Base-by-base conservation (phyloP, 2,888 invertebrate species). In the Xylocampa areola region DNA sequence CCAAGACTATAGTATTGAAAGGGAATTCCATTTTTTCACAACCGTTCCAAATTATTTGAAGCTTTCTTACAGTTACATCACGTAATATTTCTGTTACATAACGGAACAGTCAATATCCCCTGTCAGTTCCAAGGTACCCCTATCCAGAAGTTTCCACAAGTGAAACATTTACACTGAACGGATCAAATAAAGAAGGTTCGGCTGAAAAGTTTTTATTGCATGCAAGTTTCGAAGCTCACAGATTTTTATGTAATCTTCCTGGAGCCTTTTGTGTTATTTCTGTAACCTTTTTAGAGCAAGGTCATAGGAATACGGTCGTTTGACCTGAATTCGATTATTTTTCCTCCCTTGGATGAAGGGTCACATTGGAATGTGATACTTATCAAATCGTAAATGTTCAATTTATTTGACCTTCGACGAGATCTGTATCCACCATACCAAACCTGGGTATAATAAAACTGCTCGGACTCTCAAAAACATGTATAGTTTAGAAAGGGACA, bases 101-200 rank as follows among this genome's bases (percentile, higher is more conserved):
- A 21, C n/a, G 33, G 11, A 61, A 44, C 13, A 65, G 41, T 63
- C 51, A 45, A 65, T 65, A 51, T 41, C 19, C 40, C 23, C 65
- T 50, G 44, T 21, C 55, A 45, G 16, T 19, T 16, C 14, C 40
- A 53, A 30, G 40, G 54, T 21, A n/a, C 27, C 27, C 37, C 19
- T 19, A 14, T 7, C 7, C 6, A 5, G 33, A 64, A 64, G 37
- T 63, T 65, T 58, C 2, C 6, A 11, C 2, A 29, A 51, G 21
- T 58, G 23, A 11, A 50, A 17, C 36, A 17, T 29, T 17, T 36
- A 27, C 36, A 14, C 14, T 49, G 37, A 45, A 7, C 45, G 32
- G 36, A 59, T 59, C 60, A 65, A 64, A 64, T 65, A 64, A 66
- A 59, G 45, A 33, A 59, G 51, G 8, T n/a, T 35, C 25, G 19